A percentile compares a stretch with the other conserved stretches of the same genome.
These are phyloP conservation scores for Lerista edwardsae DNA, from an alignment of 2,797 vertebrate genomes.

Conservation along the genomic window DNA sequence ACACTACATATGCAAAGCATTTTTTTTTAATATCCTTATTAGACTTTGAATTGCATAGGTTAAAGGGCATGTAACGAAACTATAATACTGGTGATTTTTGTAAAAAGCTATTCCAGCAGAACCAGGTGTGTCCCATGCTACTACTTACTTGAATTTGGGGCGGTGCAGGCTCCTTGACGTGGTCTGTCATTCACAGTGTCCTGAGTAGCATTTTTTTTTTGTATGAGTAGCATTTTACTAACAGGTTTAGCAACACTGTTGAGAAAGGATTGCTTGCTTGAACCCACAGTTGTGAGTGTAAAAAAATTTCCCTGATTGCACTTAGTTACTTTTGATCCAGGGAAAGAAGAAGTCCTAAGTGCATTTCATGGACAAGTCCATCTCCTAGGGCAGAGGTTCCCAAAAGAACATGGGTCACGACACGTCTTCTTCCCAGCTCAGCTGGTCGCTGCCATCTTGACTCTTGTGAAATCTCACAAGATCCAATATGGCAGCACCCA, in stretches of 20 bases:
- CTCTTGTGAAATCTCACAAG: too few relatives aligned
- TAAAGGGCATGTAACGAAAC: not conserved
- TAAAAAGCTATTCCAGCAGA: not conserved
- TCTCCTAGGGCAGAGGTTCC: not conserved
- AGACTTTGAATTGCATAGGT: constrained; percentile 9
- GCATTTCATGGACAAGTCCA: not conserved
- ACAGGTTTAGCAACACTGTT: too few relatives aligned
- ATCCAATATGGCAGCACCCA: too few relatives aligned
- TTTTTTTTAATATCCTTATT: constrained; percentile 42
- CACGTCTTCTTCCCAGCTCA: too few relatives aligned
- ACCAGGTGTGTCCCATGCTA: not conserved
- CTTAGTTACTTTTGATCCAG: not conserved
- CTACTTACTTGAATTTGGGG: not conserved
- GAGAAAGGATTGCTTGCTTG: not conserved
- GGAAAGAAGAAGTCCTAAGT: not conserved
- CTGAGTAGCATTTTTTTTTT: not conserved
- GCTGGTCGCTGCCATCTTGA: too few relatives aligned
- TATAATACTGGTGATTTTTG: not conserved
- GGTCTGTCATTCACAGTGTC: not conserved
- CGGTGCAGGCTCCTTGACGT: not conserved
- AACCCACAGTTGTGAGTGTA: not conserved
- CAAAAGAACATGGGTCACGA: too few relatives aligned
- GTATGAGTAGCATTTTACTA: too few relatives aligned
- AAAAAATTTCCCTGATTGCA: not conserved
- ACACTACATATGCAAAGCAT: constrained; percentile 47